Evolutionary conservation across 2,797 vertebrate species (phyloP).

Genomic region (Botia kubotai): DNA sequence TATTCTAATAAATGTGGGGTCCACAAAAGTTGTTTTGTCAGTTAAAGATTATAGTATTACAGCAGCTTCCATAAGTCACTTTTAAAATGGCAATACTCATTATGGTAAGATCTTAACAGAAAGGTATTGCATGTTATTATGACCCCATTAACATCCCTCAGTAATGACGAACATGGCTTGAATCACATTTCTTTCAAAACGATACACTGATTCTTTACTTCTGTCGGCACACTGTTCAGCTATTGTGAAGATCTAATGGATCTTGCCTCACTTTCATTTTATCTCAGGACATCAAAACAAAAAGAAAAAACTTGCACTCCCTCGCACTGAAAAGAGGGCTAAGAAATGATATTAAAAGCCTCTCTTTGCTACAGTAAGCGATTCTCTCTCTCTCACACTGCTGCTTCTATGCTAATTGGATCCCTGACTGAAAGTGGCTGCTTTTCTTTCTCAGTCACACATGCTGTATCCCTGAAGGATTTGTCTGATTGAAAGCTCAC

Average conservation of each 20-base stretch:
- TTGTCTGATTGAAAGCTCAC: constrained; percentile 73
- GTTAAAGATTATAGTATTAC: not conserved
- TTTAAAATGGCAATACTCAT: constrained; percentile 4
- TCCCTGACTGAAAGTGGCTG: constrained; percentile 69
- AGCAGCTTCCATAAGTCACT: constrained; percentile 1
- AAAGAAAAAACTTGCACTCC: constrained; percentile 43
- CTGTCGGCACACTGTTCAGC: constrained; percentile 5
- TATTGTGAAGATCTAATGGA: constrained; percentile 55
- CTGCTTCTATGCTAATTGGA: constrained; percentile 69
- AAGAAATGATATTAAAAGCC: constrained; percentile 63
- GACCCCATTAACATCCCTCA: constrained; percentile 7
- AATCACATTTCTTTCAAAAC: constrained; percentile 60
- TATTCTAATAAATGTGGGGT: not conserved
- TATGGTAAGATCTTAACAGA: constrained; percentile 19
- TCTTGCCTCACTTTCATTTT: constrained; percentile 38
- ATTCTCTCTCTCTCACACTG: constrained; percentile 1
- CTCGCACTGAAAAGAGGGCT: constrained; percentile 41
- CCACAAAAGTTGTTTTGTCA: not conserved
- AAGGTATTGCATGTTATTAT: not conserved
- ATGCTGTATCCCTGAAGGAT: constrained; percentile 69
- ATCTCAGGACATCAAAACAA: constrained; percentile 35
- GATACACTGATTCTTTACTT: constrained; percentile 16
- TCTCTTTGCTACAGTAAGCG: constrained; percentile 43
- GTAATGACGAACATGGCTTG: constrained; percentile 67
- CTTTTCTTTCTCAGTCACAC: constrained; percentile 69